Evolutionary conservation across 2,797 vertebrate genomes (phyloP), one percentile per base, ranked within the genome.

Genomic region (Syngnathus acus): DNA sequence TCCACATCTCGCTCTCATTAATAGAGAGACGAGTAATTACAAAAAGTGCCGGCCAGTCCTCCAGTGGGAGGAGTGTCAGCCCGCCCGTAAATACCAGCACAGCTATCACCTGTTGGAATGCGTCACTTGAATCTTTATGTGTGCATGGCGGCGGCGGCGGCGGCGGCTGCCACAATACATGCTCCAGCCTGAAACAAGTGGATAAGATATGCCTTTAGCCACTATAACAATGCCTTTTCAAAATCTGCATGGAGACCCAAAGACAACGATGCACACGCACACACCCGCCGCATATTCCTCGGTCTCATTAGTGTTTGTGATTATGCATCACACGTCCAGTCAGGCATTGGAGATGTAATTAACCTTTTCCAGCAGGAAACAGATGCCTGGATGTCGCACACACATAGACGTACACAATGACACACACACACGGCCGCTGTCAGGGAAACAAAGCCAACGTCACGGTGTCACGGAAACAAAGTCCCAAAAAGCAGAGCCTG

Each of bases 311-410:
- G 76, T 53, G 77, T 76, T 81, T 80, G 79, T 84, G 87, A 91
- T 89, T 90, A 89, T 91, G 89, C 90, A 85, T 79, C 76, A 86
- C 87, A 83, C 82, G 85, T 89, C 86, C 78, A 86, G 84, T 73
- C 86, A 88, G 86, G 79, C 82, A 78, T 84, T 67, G 79, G 85
- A 87, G 86, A 89, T 83, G 86, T 90, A 91, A 91, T 91, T 90
- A 91, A 92, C 89, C 89, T 91, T 90, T 91, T 90, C 87, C 87
- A 89, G 83, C 84, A 87, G 89, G 88, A 91, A 90, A 90, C 86
- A 88, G 86, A 87, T 86, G 86, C 84, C 84, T 85, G 85, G 79
- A 76, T 81, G 83, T 83, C 82, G 80, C 79, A 81, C 82, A 68
- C 72, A 78, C 47, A 73, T 5, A 68, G 64, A 48, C 26, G 62